Evolutionary conservation across 1,140 invertebrate species (phyloP).

Genomic region (Gryon sp.): DNA sequence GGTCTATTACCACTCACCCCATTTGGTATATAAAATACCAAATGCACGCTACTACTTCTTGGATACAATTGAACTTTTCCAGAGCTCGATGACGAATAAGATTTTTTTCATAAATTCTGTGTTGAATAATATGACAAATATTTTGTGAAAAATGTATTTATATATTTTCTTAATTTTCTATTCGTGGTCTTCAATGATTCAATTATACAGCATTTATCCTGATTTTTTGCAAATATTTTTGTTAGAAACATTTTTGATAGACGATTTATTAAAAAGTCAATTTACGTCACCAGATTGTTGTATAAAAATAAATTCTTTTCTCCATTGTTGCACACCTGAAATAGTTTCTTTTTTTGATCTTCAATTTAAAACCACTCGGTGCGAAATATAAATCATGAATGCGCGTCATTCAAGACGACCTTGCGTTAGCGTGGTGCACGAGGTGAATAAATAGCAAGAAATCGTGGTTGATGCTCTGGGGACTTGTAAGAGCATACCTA

Average conservation of each 20-base stretch:
- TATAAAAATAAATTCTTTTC: no score
- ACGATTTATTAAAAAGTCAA: no score
- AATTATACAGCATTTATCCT: no score
- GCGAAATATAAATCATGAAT: conserved; percentile 39
- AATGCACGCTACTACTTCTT: conserved; percentile 53
- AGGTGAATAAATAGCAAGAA: conserved; percentile 62
- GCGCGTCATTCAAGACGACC: conserved; percentile 63
- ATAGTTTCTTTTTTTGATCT: background rate
- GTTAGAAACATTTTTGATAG: no score
- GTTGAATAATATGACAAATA: no score
- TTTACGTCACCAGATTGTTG: no score
- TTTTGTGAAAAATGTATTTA: no score
- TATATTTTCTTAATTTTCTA: no score
- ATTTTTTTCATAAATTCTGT: conserved; percentile 32
- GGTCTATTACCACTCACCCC: conserved; percentile 61
- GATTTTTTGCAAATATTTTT: background rate
- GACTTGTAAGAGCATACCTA: conserved; percentile 51
- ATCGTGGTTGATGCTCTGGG: conserved; percentile 46
- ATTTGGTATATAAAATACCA: conserved; percentile 72
- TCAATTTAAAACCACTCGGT: conserved; percentile 7
- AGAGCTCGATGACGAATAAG: conserved; percentile 23
- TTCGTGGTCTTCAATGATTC: no score
- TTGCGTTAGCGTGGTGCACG: conserved; percentile 62
- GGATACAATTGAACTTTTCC: conserved; percentile 59
- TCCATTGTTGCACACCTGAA: no score